These are phyloP conservation scores for Nasonia oneida DNA, from an alignment of 2,888 invertebrate species.

Conservation along the genomic window DNA sequence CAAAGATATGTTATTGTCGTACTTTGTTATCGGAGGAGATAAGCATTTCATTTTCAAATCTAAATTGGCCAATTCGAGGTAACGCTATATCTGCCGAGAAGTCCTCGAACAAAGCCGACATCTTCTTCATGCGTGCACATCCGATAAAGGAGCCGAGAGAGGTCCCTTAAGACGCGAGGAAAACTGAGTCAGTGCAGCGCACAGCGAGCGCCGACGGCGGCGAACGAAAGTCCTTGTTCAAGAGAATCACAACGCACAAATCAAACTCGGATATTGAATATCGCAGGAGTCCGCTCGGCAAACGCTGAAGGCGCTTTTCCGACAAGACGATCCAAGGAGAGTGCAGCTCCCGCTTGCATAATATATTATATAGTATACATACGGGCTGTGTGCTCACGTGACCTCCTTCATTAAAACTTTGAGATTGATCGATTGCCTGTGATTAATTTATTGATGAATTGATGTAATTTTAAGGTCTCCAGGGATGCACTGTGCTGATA, in stretches of 20 bases:
- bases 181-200: background rate
- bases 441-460: conserved; percentile 2
- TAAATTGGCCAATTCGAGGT: background rate
- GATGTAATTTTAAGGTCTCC: background rate
- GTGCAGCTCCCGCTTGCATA: background rate
- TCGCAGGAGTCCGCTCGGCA: conserved; percentile 25
- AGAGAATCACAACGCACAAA: conserved; percentile 40
- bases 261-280: conserved; percentile 55
- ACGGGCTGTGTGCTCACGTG: background rate
- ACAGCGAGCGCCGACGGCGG: background rate
- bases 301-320: conserved; percentile 53
- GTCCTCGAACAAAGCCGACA: background rate
- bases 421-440: background rate
- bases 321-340: background rate
- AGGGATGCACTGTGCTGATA: background rate
- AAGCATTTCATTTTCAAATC: no score
- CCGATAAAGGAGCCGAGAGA: conserved; percentile 1
- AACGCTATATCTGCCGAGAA: background rate
- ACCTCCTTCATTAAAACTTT: conserved; percentile 27
- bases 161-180: background rate
- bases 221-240: conserved; percentile 25
- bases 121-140: background rate
- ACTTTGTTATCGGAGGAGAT: no score
- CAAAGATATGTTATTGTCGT: background rate
- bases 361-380: background rate